Evolutionary conservation across 1,140 invertebrate genomes (phyloP).

Genomic region (Phortica variegata): DNA sequence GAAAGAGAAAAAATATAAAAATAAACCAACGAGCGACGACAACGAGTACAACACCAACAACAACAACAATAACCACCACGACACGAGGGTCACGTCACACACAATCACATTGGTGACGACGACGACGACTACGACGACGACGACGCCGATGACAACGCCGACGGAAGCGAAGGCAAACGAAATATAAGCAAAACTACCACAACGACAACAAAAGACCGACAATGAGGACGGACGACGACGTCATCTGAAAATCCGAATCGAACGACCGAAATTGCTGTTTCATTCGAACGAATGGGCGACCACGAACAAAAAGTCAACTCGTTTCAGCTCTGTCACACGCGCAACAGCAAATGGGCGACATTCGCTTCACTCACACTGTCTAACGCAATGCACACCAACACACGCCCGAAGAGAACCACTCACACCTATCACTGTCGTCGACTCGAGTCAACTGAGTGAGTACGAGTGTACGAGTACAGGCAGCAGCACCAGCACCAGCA

Average conservation of each 20-base stretch:
- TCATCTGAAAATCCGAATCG: no score
- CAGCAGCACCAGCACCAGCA: no score
- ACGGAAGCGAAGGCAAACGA: no score
- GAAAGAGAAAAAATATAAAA: constrained; percentile 14
- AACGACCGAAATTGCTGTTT: constrained; percentile 46
- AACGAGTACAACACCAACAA: constrained; percentile 2
- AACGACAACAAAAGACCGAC: no score
- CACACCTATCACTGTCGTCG: no score
- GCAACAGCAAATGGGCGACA: constrained; percentile 35
- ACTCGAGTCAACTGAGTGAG: no score
- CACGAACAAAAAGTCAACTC: constrained; percentile 23
- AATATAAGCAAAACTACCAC: no score
- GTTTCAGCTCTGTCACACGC: constrained; percentile 45
- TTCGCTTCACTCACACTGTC: no score
- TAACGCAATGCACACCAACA: constrained; percentile 19
- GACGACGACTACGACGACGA: constrained; percentile 32
- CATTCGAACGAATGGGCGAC: constrained; percentile 29
- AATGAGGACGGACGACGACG: no score
- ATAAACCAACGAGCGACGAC: constrained; percentile 24
- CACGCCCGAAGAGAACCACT: constrained; percentile 9
- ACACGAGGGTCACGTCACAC: constrained; percentile 10
- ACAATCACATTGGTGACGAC: constrained; percentile 7
- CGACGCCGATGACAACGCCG: no score
- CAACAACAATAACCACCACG: constrained; percentile 11
- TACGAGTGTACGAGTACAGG: no score